Conservation (phyloP, 2,797 vertebrate genomes). For the Esox masquinongy region DNA sequence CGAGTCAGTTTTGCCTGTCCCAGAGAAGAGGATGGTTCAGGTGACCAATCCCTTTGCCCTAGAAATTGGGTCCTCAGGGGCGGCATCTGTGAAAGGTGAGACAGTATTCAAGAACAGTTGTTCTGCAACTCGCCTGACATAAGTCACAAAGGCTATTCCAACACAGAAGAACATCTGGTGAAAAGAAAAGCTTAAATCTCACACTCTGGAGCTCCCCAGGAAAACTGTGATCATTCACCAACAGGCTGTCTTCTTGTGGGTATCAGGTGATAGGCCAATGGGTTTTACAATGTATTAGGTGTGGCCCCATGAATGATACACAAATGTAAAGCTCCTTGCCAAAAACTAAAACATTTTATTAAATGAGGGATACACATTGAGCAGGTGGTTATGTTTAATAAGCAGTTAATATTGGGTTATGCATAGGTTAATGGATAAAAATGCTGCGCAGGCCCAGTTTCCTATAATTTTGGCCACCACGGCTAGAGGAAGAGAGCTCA, state of each 20-base stretch:
- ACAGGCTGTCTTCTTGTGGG: no score
- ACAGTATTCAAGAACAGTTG: slow-evolving; percentile 9
- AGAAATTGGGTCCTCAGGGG: slow-evolving; percentile 71
- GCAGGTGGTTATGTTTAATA: neutral
- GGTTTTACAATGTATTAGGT: neutral
- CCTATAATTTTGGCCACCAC: no score
- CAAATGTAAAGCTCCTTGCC: neutral
- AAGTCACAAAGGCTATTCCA: neutral
- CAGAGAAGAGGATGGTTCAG: slow-evolving; percentile 90
- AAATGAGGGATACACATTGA: no score
- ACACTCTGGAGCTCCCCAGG: neutral
- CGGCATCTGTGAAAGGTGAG: slow-evolving; percentile 82
- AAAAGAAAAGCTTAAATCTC: no score
- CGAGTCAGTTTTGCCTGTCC: slow-evolving; percentile 73
- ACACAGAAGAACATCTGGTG: neutral
- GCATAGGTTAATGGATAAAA: no score
- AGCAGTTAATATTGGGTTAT: neutral
- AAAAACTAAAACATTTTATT: no score
- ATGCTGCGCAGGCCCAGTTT: no score
- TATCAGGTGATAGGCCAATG: no score
- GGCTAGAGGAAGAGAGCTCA: no score
- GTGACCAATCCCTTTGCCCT: slow-evolving; percentile 92
- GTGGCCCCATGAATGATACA: neutral
- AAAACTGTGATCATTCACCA: neutral
- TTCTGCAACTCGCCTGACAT: neutral